Evolutionary conservation across 2,797 vertebrate genomes (phyloP).

Genomic region (Crenichthys baileyi): DNA sequence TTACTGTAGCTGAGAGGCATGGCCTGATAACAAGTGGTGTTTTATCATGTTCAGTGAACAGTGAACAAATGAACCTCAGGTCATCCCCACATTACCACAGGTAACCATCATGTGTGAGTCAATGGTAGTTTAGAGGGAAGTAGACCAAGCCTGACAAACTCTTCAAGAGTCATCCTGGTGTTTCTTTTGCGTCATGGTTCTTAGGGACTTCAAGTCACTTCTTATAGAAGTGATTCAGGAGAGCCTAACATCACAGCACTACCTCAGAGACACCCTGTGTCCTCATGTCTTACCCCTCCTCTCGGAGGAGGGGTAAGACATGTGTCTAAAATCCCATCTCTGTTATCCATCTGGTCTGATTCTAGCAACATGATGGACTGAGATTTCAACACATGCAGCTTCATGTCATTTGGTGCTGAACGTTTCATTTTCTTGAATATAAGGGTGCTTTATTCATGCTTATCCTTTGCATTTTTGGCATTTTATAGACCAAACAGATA

Average conservation of each 20-base stretch:
- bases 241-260: not conserved
- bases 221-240: not conserved
- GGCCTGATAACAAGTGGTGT: not conserved
- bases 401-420: not conserved
- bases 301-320: no score
- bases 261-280: not conserved
- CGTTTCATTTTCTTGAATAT: not conserved
- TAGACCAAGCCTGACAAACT: not conserved
- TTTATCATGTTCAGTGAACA: not conserved
- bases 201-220: not conserved
- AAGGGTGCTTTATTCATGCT: not conserved
- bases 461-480: not conserved
- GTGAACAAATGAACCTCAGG: not conserved
- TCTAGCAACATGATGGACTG: not conserved
- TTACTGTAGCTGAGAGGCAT: no score
- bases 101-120: not conserved
- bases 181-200: not conserved
- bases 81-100: not conserved
- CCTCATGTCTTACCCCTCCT: not conserved
- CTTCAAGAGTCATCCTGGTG: not conserved
- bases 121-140: not conserved
- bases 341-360: not conserved
- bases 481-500: not conserved
- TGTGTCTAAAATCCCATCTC: not conserved
- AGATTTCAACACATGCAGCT: not conserved